phyloP scores from a whole-genome alignment of 2,113 vertebrate genomes.

The Thunnus maccoyii region DNA sequence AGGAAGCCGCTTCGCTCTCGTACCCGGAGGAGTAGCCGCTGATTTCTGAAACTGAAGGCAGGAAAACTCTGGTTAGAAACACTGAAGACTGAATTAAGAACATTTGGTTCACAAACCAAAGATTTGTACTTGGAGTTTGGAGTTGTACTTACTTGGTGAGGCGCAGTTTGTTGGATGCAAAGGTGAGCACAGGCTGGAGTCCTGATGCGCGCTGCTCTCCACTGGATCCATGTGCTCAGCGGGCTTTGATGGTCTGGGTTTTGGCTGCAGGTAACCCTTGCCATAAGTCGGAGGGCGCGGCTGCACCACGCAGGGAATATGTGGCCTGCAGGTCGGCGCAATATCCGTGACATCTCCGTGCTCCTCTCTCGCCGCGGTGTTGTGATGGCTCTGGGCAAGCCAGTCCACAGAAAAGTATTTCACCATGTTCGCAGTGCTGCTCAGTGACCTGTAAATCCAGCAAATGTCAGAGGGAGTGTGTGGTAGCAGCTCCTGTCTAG shows the following conservation, averaged over 20 bases:
- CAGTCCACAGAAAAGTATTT: slow-evolving; percentile 88
- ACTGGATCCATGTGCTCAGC: slow-evolving; percentile 1
- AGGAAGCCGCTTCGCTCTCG: slow-evolving; percentile 80
- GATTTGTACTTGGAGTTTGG: background rate
- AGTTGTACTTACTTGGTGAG: slow-evolving; percentile 78
- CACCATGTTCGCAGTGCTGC: slow-evolving; percentile 71
- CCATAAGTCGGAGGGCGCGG: slow-evolving; percentile 74
- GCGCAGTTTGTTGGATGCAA: slow-evolving; percentile 48
- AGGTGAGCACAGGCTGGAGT: slow-evolving; percentile 24
- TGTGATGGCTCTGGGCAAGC: slow-evolving; percentile 86
- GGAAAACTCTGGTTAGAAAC: background rate
- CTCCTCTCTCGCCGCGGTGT: background rate
- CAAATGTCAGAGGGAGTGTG: slow-evolving; percentile 43
- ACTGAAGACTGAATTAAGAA: rapidly evolving
- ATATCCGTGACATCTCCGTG: slow-evolving; percentile 15
- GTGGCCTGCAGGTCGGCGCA: slow-evolving; percentile 57
- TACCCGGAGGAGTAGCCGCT: slow-evolving; percentile 83
- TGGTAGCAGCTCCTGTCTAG: background rate
- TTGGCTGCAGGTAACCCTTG: slow-evolving; percentile 76
- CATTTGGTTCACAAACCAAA: background rate
- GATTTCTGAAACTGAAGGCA: slow-evolving; percentile 74
- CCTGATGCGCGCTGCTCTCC: slow-evolving; percentile 19
- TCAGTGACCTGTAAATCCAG: slow-evolving; percentile 36
- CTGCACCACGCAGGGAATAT: slow-evolving; percentile 82
- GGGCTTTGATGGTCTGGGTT: slow-evolving; percentile 58